Evolutionary conservation across 2,797 vertebrate species (phyloP), one percentile per base, ranked within the genome.

Genomic region (Cossypha polioptera): DNA sequence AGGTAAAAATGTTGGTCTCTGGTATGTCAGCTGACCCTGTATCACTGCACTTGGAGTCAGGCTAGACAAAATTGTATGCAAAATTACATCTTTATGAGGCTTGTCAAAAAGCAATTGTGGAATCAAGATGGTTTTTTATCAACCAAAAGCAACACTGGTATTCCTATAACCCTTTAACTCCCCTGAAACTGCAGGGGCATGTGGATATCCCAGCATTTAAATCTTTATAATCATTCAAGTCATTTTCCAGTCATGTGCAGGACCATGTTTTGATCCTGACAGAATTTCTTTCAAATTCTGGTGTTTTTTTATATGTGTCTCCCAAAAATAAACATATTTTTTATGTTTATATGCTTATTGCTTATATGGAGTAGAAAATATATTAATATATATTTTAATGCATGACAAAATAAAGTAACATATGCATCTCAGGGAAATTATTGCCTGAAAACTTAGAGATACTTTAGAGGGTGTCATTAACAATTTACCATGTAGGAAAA

Each of bases 171-270:
- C 2, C 12, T 54, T 36, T 65, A 16, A 54, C 20, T 68, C 15
- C 28, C 24, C 20, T 72, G 53, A 58, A 53, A 54, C 35, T 58
- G 11, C 12, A 71, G 17, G 7, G 9, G 0, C 19, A 26, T 2
- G 2, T 48, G 16, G 20, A 22, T 69, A 47, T 35, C 15, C 7
- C 61, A 66, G 13, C 3, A 53, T 53, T 69, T 85, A 88, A 50
- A 74, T n/a, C 2, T 54, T 72, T 48, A n/a, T n/a, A 38, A 21
- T 4, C 9, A 28, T 71, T 75, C 10, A 43, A 61, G 7, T 55
- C 0, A 29, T 81, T 86, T 84, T 80, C 25, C 28, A 48, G 16
- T 45, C 28, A 57, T 16, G 45, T 0, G 0, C 9, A 47, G 7
- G 18, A 26, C 33, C 31, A 7, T 59, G 14, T 59, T 90, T 79